Base-by-base conservation (phyloP, 2,113 vertebrate genomes). In the Psittacula cyanocephala region DNA sequence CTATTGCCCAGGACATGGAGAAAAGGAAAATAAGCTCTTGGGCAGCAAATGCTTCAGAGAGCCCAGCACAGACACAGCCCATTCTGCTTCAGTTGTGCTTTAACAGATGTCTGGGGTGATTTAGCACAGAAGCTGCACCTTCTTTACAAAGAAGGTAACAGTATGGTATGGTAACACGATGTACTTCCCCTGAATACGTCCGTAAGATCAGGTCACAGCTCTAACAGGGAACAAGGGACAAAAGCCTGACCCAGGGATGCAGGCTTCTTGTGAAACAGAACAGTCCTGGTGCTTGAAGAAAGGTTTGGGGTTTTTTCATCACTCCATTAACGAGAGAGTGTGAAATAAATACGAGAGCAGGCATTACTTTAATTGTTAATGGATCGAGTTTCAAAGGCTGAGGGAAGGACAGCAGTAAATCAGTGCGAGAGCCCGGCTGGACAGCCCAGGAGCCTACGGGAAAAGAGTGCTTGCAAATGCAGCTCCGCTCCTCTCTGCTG, bases 331-430 rank as follows among this genome's bases (percentile, higher is more conserved):
- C 3, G 10, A 43, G 35, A 53, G 74, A 75, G 67, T 49, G 88
- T 60, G 68, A 85, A 94, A 89, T 81, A 93, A 84, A 70, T 79
- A 70, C 43, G 65, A n/a, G 85, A 47, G n/a, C 28, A 89, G 86
- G 67, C 88, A 75, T 75, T 70, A 62, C 91, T 86, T 95, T 95
- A 86, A 82, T 95, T 95, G 90, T 80, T 75, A 74, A 78, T 76
- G 87, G 80, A 88, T 91, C 91, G 89, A 91, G 95, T 95, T 96
- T 60, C 87, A 90, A 77, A 96, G 76, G 89, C 94, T 93, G 85
- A 68, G 79, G 81, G 65, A 95, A 96, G 93, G 85, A 69, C 86
- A 77, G 81, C 80, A 84, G 82, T 95, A 95, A 92, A 95, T 91
- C 89, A 87, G 87, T 2, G 47, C 2, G 6, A 75, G 65, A 47